Conservation (phyloP, 2,797 vertebrate species). For the Euthynnus affinis region DNA sequence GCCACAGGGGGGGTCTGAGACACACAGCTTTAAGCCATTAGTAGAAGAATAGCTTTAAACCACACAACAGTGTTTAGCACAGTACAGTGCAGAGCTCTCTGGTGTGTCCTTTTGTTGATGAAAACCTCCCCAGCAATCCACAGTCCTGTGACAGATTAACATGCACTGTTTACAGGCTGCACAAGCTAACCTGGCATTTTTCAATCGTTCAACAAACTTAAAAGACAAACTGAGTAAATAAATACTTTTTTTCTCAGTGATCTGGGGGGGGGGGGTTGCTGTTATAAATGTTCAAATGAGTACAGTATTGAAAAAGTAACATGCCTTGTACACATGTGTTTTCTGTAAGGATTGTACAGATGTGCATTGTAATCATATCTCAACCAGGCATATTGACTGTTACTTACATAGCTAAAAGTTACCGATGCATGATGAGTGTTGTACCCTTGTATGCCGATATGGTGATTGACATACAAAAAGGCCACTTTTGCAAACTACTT, state of each 20-base stretch:
- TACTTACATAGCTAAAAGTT: conserved; percentile 48
- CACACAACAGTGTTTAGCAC: conserved; percentile 67
- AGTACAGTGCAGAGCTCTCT: conserved; percentile 40
- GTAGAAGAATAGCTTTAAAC: conserved; percentile 77
- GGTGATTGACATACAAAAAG: conserved; percentile 43
- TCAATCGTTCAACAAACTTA: conserved; percentile 38
- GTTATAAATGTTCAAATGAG: conserved; percentile 46
- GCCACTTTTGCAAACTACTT: conserved; percentile 14
- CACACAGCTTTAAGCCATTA: conserved; percentile 81
- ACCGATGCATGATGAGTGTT: conserved; percentile 31
- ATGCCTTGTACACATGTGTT: conserved; percentile 68
- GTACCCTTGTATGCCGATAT: conserved; percentile 20
- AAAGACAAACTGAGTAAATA: conserved; percentile 63
- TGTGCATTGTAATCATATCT: conserved; percentile 24
- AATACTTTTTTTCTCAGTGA: conserved; percentile 49
- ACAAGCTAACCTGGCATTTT: conserved; percentile 44
- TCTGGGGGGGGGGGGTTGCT: conserved; percentile 51
- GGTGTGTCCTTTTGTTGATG: conserved; percentile 44
- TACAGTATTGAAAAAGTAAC: conserved; percentile 43
- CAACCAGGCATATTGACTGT: conserved; percentile 23
- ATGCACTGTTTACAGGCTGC: conserved; percentile 54
- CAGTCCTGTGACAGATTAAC: conserved; percentile 64
- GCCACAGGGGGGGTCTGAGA: conserved; percentile 31
- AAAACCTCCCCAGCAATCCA: conserved; percentile 46
- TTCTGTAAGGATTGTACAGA: conserved; percentile 28